phyloP scores from a whole-genome alignment of 2,797 vertebrate species.

The Champsocephalus gunnari region DNA sequence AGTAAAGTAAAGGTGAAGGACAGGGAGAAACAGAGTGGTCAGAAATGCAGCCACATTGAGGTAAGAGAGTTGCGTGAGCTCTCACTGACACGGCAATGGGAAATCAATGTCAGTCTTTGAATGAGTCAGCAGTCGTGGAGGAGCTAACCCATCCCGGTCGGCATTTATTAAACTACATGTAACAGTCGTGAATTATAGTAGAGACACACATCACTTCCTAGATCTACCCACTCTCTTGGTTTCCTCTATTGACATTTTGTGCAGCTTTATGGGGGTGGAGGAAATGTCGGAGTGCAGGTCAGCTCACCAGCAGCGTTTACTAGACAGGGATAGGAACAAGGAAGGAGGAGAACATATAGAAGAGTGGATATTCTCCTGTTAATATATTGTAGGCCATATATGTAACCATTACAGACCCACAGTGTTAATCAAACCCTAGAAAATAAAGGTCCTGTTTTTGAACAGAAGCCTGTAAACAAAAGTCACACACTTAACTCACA shows the following conservation, averaged over 20 bases:
- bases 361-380: not conserved
- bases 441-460: not conserved
- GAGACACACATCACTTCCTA: not conserved
- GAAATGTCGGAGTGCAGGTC: slow-evolving; percentile 27
- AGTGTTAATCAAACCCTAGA: not conserved
- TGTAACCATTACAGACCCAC: not conserved
- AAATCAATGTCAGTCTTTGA: slow-evolving; percentile 73
- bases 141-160: slow-evolving; percentile 61
- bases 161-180: slow-evolving; percentile 60
- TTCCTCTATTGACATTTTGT: slow-evolving; percentile 7
- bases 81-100: slow-evolving; percentile 53
- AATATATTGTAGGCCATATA: not conserved
- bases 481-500: slow-evolving; percentile 4
- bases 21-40: slow-evolving; percentile 9
- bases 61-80: slow-evolving; percentile 21
- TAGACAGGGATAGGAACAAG: not conserved
- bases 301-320: slow-evolving; percentile 9
- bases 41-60: not conserved
- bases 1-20: slow-evolving; percentile 20
- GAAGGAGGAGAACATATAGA: not conserved
- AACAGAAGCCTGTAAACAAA: not conserved
- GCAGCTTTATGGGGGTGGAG: slow-evolving; percentile 20
- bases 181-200: slow-evolving; percentile 39
- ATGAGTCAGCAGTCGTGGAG: slow-evolving; percentile 66
- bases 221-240: not conserved